Base-by-base conservation (phyloP, 2,113 vertebrate genomes). In the Apeltes quadracus region DNA sequence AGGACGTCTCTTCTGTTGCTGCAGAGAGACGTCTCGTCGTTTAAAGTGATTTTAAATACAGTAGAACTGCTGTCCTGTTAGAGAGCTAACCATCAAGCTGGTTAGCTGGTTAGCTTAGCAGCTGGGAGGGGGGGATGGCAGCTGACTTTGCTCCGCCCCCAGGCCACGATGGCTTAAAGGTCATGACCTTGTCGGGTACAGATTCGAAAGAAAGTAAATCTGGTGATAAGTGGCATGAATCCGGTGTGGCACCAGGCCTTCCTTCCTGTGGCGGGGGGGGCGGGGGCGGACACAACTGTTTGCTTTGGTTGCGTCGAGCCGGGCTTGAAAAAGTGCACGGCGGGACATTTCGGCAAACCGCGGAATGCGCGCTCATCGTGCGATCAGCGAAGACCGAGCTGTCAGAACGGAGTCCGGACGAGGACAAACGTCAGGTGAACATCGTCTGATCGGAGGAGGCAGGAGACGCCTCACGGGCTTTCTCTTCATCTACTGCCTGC, bases 301-400 rank as follows among this genome's bases (percentile, higher is more conserved):
- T 22, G 62, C 48, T 73, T 34, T 58, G n/a, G 36, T 25, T 69
- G 59, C 65, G 53, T 79, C 53, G 54, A 65, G 73, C 53, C 34
- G 76, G 44, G 78, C 65, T 80, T 84, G 67, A 72, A 87, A 69
- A 75, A 84, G 77, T 69, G 65, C 76, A 57, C n/a, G 70, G 78
- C 48, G 75, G 83, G 82, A 56, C 79, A 79, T 78, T 88, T 58
- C 51, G 25, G 76, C 69, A 61, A 64, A 5, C n/a, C 64, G 43
- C 71, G 72, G 58, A 75, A 75, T 78, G 69, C 4, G 0, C 53
- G 25, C 59, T 69, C 68, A 62, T 78, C 72, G 67, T 66, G 70
- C 61, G 72, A 79, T 83, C 54, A 44, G 41, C 76, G 68, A 16
- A 71, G 64, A 78, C 75, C 25, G 27, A 70, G 44, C 76, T 74